phyloP scores from a whole-genome alignment of 92 coral and sea anemone species.

The Pocillopora grandis region DNA sequence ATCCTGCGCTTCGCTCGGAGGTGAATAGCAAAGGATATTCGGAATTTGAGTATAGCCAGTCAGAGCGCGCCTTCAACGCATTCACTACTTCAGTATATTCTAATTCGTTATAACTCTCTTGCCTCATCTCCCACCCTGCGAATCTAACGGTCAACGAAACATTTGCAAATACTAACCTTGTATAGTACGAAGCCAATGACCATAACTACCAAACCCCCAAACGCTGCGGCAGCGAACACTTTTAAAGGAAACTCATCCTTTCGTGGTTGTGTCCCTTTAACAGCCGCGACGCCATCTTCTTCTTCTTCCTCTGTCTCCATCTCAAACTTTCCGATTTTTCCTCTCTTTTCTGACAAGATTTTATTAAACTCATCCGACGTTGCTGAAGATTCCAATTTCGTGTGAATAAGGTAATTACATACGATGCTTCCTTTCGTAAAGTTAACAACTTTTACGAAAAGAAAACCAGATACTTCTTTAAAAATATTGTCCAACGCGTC shows the following conservation, averaged over 20 bases:
- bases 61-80: no score
- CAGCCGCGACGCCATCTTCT: neutral
- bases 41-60: no score
- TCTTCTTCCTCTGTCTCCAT: neutral
- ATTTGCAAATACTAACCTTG: conserved; percentile 5
- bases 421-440: conserved; percentile 25
- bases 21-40: no score
- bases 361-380: neutral
- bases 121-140: neutral
- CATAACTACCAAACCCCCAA: conserved; percentile 19
- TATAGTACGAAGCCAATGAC: conserved; percentile 8
- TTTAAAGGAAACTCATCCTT: neutral
- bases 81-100: no score
- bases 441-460: neutral
- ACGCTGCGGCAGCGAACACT: conserved; percentile 1
- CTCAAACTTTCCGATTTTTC: conserved; percentile 8
- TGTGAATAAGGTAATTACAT: conserved; percentile 13
- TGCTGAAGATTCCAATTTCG: neutral
- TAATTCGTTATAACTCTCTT: neutral
- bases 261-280: neutral
- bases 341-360: neutral
- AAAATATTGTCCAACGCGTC: neutral
- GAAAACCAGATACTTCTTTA: conserved; percentile 11
- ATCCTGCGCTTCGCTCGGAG: no score
- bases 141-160: neutral